Percentiles rank a stretch among this genome's conserved stretches.
Evolutionary conservation across 2,888 invertebrate species (phyloP).

Genomic region (Dysmachus trigonus): DNA sequence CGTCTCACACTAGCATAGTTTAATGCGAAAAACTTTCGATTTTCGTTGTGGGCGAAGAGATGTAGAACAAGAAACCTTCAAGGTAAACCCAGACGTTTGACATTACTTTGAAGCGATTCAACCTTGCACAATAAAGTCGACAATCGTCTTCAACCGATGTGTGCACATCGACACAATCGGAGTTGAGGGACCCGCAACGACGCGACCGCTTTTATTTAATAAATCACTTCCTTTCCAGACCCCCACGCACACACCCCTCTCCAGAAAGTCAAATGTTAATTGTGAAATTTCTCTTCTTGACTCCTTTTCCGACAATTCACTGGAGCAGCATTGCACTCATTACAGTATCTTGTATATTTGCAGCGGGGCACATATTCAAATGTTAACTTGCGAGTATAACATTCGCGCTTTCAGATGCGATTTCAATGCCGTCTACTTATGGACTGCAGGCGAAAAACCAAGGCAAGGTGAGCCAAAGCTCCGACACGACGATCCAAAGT

Average conservation of each 20-base stretch:
- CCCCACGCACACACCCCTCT: too few relatives aligned
- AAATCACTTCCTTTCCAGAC: background rate
- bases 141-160: background rate
- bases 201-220: background rate
- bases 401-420: background rate
- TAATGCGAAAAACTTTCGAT: slow-evolving; percentile 1
- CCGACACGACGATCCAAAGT: slow-evolving; percentile 19
- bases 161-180: background rate
- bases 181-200: background rate
- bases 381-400: background rate
- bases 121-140: slow-evolving; percentile 8
- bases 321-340: background rate
- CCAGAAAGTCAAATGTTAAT: background rate
- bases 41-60: slow-evolving; percentile 29
- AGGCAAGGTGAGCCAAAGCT: slow-evolving; percentile 41
- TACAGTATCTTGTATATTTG: background rate
- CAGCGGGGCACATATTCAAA: background rate
- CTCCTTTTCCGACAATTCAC: background rate
- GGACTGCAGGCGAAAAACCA: slow-evolving; percentile 39
- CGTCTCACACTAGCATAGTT: background rate
- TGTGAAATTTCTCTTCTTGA: background rate
- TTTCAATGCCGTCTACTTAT: slow-evolving; percentile 44
- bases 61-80: slow-evolving; percentile 45
- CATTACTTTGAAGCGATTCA: slow-evolving; percentile 38
- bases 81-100: slow-evolving; percentile 37